Base-by-base conservation (phyloP, 1,140 invertebrate genomes). In the Grapholita molesta region DNA sequence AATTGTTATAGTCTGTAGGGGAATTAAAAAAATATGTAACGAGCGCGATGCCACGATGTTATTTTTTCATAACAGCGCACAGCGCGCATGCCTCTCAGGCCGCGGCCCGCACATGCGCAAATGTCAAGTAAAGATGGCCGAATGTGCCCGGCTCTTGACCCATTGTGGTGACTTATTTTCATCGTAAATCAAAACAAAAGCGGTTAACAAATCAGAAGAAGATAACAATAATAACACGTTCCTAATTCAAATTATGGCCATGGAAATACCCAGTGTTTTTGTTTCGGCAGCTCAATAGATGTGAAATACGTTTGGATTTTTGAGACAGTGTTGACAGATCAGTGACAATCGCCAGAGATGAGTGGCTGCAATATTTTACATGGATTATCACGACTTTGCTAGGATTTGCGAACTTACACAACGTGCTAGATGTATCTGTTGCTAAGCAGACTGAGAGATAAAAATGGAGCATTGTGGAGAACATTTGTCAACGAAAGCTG, bases 311-410 rank as follows among this genome's bases (percentile, higher is more conserved):
- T 21, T 7, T 1, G 65, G 48, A 74, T 71, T 38, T 24, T 65
- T 52, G 42, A 18, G 33, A 71, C 42, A 15, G 48, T 88, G 85
- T 86, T 88, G 84, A 88, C 84, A 86, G 82, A 79, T 82, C 68
- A 68, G 73, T 79, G 69, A 72, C 69, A 78, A 79, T 79, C 75
- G 75, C 74, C 79, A 65, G 76, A 77, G 69, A 87, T 82, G 83
- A 79, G 78, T 73, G 77, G 76, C 70, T 73, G 67, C 67, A 77
- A 73, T 76, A 67, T 72, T 73, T 76, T 76, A 70, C 68, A 70
- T 35, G 68, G 69, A 64, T 70, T 73, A 70, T 68, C 68, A 72
- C 25, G 55, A 61, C 25, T 61, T 61, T 61, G 55, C 12, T 61
- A 61, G 55, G 55, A 61, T 61, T 32, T 32, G 55, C n/a, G 24